These are phyloP conservation scores for Baryphthengus martii DNA, from an alignment of 2,113 vertebrate species.

Conservation along the genomic window DNA sequence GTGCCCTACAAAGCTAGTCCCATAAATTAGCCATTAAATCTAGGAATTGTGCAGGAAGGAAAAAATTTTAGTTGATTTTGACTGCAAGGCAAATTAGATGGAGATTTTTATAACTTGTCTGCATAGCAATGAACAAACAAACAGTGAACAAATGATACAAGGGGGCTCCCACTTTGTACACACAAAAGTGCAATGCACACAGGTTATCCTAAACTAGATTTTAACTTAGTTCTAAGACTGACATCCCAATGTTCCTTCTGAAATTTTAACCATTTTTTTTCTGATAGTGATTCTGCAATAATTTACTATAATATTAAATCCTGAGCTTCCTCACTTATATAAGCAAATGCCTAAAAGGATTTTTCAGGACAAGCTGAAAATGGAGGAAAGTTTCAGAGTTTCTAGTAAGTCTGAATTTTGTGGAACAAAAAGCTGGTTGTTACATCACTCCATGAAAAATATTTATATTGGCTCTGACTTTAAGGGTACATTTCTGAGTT, in stretches of 20 bases:
- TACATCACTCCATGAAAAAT: constrained; percentile 21
- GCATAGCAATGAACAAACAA: neutral
- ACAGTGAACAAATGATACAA: neutral
- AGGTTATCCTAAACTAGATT: neutral
- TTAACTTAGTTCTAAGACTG: neutral
- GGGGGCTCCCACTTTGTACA: neutral
- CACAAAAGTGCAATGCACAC: too few relatives aligned
- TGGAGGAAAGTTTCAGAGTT: neutral
- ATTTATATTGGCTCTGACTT: constrained; percentile 56
- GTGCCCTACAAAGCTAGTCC: neutral
- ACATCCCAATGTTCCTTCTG: neutral
- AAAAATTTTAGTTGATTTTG: neutral
- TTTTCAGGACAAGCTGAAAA: neutral
- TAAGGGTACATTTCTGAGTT: constrained; percentile 38
- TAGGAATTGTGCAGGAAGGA: neutral
- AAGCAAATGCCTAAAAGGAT: fast-evolving
- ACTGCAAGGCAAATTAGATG: neutral
- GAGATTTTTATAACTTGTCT: neutral
- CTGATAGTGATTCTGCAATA: neutral
- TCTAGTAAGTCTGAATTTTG: neutral
- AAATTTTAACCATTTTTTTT: neutral
- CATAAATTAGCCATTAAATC: neutral
- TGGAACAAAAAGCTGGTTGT: constrained; percentile 22
- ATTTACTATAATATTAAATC: neutral
- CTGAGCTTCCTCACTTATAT: neutral